Evolutionary conservation across 2,797 vertebrate genomes (phyloP).

Genomic region (Pipistrellus pygmaeus): DNA sequence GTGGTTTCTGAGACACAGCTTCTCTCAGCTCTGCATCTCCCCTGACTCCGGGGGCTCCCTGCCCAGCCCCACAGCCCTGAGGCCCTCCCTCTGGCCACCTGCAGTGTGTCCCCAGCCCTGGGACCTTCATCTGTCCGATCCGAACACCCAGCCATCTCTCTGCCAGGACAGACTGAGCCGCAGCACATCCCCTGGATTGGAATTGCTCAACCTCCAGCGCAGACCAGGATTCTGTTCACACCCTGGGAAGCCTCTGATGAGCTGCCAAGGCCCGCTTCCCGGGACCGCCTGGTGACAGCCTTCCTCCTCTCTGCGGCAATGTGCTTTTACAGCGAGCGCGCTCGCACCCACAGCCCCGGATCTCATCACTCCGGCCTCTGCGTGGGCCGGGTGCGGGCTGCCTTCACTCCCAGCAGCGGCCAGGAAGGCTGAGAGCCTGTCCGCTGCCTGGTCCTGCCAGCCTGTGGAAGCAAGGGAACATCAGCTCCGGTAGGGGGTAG

Average conservation of each 20-base stretch:
- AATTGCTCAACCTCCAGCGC: not conserved
- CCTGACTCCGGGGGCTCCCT: not conserved
- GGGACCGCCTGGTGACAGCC: slow-evolving; percentile 35
- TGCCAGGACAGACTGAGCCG: not conserved
- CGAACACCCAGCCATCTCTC: not conserved
- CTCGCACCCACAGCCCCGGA: not conserved
- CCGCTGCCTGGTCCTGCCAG: not conserved
- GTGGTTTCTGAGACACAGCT: not conserved
- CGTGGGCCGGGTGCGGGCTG: not conserved
- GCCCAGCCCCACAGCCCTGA: not conserved
- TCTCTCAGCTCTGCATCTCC: not conserved
- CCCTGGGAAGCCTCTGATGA: not conserved
- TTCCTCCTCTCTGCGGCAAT: slow-evolving; percentile 2
- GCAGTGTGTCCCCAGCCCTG: not conserved
- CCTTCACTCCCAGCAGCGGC: not conserved
- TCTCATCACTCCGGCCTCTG: not conserved
- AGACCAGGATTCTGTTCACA: not conserved
- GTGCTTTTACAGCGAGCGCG: not conserved
- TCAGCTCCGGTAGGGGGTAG: not conserved
- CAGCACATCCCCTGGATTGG: not conserved
- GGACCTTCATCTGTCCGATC: not conserved
- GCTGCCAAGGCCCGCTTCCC: slow-evolving; percentile 47
- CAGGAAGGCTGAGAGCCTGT: not conserved
- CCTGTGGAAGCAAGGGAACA: not conserved
- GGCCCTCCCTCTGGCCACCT: not conserved